Evolutionary conservation across 2,888 invertebrate species (phyloP).

Genomic region (Cerastis leucographa): DNA sequence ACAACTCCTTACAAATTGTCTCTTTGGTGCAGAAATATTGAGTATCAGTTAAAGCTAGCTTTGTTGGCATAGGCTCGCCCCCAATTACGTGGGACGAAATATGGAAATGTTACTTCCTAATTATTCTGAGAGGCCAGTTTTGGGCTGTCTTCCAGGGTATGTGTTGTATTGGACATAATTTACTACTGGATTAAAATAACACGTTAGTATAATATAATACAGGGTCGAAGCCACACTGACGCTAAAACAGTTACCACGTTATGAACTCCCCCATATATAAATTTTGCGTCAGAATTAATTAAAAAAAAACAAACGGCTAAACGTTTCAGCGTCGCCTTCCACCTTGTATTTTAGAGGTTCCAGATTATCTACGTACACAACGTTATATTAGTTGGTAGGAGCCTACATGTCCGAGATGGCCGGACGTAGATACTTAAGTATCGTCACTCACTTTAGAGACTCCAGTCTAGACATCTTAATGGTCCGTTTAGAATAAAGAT

Average conservation of each 20-base stretch:
- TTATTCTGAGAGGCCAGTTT: not conserved
- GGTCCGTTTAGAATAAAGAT: not conserved
- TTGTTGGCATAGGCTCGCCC: not conserved
- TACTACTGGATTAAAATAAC: not conserved
- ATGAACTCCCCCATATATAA: no score
- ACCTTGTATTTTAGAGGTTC: not conserved
- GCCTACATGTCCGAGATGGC: not conserved
- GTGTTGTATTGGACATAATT: not conserved
- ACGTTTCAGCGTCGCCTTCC: not conserved
- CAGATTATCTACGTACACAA: not conserved
- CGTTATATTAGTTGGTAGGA: not conserved
- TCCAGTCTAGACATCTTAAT: conserved; percentile 17
- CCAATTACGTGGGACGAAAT: not conserved
- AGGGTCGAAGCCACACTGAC: not conserved
- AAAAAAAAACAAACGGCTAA: not conserved
- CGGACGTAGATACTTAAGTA: conserved; percentile 5
- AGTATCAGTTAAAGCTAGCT: not conserved
- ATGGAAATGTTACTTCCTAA: not conserved
- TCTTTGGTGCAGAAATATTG: no score
- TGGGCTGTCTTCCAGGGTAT: not conserved
- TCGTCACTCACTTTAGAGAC: not conserved
- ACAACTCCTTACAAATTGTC: no score
- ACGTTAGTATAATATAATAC: not conserved
- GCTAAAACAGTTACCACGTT: no score
- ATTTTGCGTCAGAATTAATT: not conserved